Percentiles rank a stretch among this genome's conserved stretches.
phyloP scores from a whole-genome alignment of 2,113 vertebrate species.

The Pseudopodoces humilis region DNA sequence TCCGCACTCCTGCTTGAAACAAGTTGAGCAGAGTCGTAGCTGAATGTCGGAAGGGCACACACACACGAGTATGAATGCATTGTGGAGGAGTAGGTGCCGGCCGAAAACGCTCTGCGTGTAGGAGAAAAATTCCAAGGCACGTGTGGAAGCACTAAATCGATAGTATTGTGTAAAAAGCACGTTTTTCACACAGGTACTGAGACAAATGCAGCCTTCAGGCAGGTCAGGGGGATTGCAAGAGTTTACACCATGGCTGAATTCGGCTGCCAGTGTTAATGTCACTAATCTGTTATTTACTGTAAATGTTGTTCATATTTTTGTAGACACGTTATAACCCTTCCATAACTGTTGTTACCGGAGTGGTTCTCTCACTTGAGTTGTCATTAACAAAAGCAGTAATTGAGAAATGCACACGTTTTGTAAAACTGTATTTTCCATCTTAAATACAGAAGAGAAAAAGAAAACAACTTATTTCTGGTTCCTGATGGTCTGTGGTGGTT shows the following conservation, averaged over 20 bases:
- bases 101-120: accelerated
- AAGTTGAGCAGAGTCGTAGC: neutral
- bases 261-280: neutral
- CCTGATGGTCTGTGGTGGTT: too few species aligned
- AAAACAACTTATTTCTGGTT: neutral
- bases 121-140: neutral
- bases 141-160: neutral
- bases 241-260: neutral
- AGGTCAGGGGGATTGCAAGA: neutral
- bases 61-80: accelerated
- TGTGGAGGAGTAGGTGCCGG: neutral
- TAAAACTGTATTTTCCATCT: neutral
- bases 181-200: neutral
- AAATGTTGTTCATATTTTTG: constrained; percentile 9
- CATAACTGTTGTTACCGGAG: neutral
- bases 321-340: neutral
- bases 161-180: neutral
- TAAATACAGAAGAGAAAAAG: neutral
- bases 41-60: neutral
- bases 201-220: neutral
- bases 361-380: neutral
- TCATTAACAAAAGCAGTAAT: neutral
- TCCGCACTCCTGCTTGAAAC: neutral
- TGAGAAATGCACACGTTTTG: neutral
- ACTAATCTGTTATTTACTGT: neutral